phyloP scores from a whole-genome alignment of 2,888 invertebrate species.

The Odontothrips loti region DNA sequence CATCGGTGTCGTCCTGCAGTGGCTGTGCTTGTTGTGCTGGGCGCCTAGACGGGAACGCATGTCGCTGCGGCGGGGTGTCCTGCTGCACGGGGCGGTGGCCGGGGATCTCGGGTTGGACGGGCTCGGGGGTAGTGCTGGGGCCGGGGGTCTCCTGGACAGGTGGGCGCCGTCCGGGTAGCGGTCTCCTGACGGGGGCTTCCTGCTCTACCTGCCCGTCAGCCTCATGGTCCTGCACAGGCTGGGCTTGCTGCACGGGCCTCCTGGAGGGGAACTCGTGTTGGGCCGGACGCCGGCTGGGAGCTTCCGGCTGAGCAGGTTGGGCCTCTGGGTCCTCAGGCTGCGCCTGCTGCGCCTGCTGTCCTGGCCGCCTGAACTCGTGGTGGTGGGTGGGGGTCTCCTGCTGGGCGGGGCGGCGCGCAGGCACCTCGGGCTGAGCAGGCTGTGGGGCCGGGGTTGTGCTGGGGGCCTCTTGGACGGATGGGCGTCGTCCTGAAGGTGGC shows the following conservation, averaged over 20 bases:
- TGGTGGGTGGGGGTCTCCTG: neutral
- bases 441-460: neutral
- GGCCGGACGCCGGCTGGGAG: neutral
- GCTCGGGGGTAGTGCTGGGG: neutral
- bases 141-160: constrained; percentile 6
- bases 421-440: neutral
- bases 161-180: constrained; percentile 12
- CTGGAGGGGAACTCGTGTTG: neutral
- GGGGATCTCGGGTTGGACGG: neutral
- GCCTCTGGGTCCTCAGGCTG: neutral
- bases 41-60: too few relatives aligned
- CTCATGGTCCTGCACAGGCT: constrained; percentile 8
- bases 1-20: too few relatives aligned
- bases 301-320: neutral
- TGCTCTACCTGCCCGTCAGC: constrained; percentile 25
- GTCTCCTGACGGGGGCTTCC: neutral
- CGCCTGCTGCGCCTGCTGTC: neutral
- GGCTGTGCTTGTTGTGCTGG: too few relatives aligned
- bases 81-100: neutral
- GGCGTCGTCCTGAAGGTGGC: neutral
- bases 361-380: neutral
- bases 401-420: neutral
- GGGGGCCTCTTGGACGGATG: neutral
- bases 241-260: neutral
- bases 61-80: too few relatives aligned